Base-by-base conservation (phyloP, 2,888 invertebrate species). In the Drosophila bunnanda region DNA sequence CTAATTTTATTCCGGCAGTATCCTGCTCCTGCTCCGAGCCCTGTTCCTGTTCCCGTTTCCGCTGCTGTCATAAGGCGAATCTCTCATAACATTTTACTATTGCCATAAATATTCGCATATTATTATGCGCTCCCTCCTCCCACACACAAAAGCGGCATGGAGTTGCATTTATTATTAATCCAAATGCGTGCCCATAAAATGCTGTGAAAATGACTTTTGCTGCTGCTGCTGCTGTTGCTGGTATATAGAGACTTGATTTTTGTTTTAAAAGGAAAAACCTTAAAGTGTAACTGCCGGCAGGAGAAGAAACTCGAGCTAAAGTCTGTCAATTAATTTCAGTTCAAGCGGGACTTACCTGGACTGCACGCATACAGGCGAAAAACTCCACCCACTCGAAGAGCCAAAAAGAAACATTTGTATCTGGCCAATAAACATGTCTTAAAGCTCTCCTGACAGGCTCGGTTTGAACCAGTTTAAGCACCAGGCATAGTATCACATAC, bases 361-460 rank as follows among this genome's bases (percentile, higher is more conserved):
- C 44, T 44, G 30, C 34, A 34, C 28, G 4, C 34, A 28, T 20
- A 17, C 28, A 52, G 48, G 50, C 62, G 50, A 61, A 61, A 54
- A 46, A 43, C 56, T 44, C 39, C 57, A 36, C 50, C 70, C 57
- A 68, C 70, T 69, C 48, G 28, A 22, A 38, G 44, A 67, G 43
- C 52, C 41, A 25, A 44, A 53, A 66, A 52, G 38, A 48, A 54
- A 46, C 70, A 60, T 70, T 60, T 70, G 62, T 53, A 61, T 34
- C 59, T 55, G 70, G 67, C 73, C 78, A 79, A 89, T 89, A 85
- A 89, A 89, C 82, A 82, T 85, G 85, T 88, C 82, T 82, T 75
- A 71, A 69, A 82, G 75, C 83, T 69, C 76, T 70, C 53, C 44
- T 46, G 36, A 32, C 56, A 41, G 62, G 30, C 52, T 30, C 36